Conservation (phyloP, 2,113 vertebrate species). For the Galemys pyrenaicus region DNA sequence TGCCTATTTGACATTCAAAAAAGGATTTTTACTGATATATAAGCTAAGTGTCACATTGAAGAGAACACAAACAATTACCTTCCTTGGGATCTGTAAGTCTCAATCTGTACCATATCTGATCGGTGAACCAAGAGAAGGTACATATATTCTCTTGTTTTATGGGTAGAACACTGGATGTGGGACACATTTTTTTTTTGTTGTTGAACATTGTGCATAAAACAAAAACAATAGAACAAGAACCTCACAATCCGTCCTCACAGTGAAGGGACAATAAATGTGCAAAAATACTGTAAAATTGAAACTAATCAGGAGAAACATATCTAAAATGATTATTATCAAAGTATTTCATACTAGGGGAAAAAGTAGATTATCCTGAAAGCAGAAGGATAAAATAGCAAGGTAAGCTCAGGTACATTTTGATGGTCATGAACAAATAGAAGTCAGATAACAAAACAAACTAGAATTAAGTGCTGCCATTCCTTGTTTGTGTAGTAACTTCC, state of each 20-base stretch:
- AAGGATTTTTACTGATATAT: neutral
- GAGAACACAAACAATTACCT: neutral
- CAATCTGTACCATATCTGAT: neutral
- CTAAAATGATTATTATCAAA: neutral
- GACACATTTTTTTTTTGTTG: neutral
- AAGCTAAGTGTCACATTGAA: neutral
- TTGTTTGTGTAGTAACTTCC: neutral
- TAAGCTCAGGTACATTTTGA: neutral
- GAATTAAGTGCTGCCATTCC: neutral
- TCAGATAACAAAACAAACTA: conserved; percentile 13
- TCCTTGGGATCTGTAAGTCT: neutral
- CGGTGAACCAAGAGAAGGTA: neutral
- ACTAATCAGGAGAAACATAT: neutral
- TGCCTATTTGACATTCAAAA: neutral
- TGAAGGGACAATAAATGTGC: neutral
- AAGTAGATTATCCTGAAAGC: neutral
- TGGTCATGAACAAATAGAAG: conserved; percentile 2
- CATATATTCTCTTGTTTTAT: neutral
- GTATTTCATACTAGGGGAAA: neutral
- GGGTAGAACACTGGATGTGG: neutral
- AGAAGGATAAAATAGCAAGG: conserved; percentile 16
- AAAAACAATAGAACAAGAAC: neutral
- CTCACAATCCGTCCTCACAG: neutral
- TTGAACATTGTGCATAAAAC: neutral
- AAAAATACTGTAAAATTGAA: neutral